Base-by-base conservation (phyloP, 2,888 invertebrate species). In the Teleiodes luculella region DNA sequence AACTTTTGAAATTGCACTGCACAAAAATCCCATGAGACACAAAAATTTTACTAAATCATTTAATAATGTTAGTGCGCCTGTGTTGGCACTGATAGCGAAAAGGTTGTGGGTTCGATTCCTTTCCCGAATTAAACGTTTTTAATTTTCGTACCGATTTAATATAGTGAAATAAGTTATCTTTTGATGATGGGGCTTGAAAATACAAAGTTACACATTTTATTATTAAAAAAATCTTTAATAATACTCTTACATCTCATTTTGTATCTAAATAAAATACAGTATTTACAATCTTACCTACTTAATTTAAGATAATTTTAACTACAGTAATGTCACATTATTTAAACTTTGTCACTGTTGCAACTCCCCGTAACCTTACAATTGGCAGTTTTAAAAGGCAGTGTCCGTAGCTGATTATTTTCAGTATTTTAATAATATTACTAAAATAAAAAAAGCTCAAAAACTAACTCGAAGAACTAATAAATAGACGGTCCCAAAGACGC, bases 231-330 rank as follows among this genome's bases (percentile, higher is more conserved):
- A 78, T 77, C 72, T 87, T 84, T 87, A 85, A 83, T 86, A 83
- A 80, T 86, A 83, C 78, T 81, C 82, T 83, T 83, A 88, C 79
- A 83, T 81, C 76, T 76, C 73, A 18, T 41, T 72, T 83, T 84
- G 80, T 83, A 83, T 81, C 84, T 86, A 87, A 81, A 80, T 86
- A 87, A 87, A 81, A 80, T 86, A 87, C 85, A 86, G 83, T 89
- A 89, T 89, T 86, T 89, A 89, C 88, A 89, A 81, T 70, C 82
- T 86, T 86, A 85, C 53, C 63, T 64, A 66, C 69, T 75, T 72
- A 65, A 62, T 57, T 64, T 62, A 72, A 66, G 62, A 64, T 66
- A 69, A 72, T 58, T 74, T 50, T 31, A 51, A 68, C 53, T 76
- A 78, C 56, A 69, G 72, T 75, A 72, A 76, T 74, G 77, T 81